These are phyloP conservation scores for Ochropacha duplaris DNA, from an alignment of 2,888 invertebrate genomes.

Conservation along the genomic window DNA sequence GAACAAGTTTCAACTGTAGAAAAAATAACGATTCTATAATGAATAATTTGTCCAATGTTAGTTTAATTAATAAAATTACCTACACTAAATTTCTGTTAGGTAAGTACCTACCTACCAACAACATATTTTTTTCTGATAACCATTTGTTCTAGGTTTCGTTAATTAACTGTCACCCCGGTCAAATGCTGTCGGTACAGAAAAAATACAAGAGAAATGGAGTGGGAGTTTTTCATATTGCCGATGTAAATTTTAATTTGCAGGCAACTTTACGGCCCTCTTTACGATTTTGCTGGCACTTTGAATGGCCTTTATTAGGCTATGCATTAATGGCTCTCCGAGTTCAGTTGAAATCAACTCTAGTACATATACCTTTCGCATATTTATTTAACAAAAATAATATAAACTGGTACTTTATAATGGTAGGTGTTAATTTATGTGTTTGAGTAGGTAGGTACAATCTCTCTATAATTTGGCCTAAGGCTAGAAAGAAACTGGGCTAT, in stretches of 20 bases:
- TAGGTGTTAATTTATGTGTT: too few relatives aligned
- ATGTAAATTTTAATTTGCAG: slow-evolving; percentile 82
- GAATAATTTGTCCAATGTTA: not conserved
- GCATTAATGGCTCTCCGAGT: slow-evolving; percentile 63
- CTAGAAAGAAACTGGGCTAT: too few relatives aligned
- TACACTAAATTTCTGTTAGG: not conserved
- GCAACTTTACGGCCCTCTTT: slow-evolving; percentile 79
- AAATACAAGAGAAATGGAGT: slow-evolving; percentile 66
- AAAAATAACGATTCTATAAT: not conserved
- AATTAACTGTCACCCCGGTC: slow-evolving; percentile 77
- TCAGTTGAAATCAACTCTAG: slow-evolving; percentile 36
- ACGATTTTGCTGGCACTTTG: slow-evolving; percentile 76
- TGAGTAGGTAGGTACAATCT: too few relatives aligned
- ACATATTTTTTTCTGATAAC: slow-evolving; percentile 54
- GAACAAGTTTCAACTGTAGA: not conserved
- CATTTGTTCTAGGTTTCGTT: slow-evolving; percentile 72
- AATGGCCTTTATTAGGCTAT: slow-evolving; percentile 74
- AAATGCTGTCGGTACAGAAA: slow-evolving; percentile 63
- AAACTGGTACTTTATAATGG: too few relatives aligned
- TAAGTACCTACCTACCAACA: slow-evolving; percentile 11
- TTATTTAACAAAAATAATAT: not conserved
- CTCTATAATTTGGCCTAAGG: too few relatives aligned
- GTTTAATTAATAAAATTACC: too few relatives aligned
- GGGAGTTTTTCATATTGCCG: slow-evolving; percentile 78
- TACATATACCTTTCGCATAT: not conserved